Percentiles rank a stretch among this genome's conserved stretches.
Conservation (phyloP, 2,888 invertebrate species). For the Drosophila pseudotakahashii region DNA sequence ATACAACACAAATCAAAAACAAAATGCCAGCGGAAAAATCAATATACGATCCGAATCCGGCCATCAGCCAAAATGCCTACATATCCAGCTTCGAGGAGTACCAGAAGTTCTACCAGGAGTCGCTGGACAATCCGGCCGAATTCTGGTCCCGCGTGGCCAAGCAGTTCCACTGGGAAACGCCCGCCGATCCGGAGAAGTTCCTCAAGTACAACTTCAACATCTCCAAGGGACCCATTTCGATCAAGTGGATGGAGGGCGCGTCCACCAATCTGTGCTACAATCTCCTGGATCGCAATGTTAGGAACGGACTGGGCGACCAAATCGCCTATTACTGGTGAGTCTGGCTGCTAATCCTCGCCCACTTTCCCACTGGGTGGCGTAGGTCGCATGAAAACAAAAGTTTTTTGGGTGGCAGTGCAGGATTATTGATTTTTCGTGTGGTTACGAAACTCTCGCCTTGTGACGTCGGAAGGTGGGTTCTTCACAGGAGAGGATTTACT, state of each 20-base stretch:
- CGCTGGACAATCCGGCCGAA: constrained; percentile 93
- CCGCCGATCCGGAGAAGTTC: constrained; percentile 90
- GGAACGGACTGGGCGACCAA: constrained; percentile 94
- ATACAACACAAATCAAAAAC: constrained; percentile 12
- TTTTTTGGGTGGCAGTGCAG: constrained; percentile 33
- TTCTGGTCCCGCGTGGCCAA: constrained; percentile 98
- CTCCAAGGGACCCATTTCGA: constrained; percentile 93
- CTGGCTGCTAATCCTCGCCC: background rate
- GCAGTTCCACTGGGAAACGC: constrained; percentile 96
- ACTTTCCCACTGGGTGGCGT: constrained; percentile 30
- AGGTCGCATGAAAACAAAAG: constrained; percentile 68
- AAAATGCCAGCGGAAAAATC: constrained; percentile 86
- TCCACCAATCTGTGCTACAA: constrained; percentile 98
- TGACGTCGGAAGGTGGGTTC: constrained; percentile 31
- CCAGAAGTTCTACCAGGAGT: constrained; percentile 92
- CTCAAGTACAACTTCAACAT: constrained; percentile 96
- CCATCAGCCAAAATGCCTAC: constrained; percentile 86
- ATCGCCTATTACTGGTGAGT: constrained; percentile 98
- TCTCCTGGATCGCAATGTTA: constrained; percentile 95
- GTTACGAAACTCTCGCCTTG: constrained; percentile 50
- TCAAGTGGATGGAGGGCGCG: constrained; percentile 98
- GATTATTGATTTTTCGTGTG: constrained; percentile 54
- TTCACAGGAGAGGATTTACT: constrained; percentile 13
- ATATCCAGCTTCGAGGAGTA: constrained; percentile 91
- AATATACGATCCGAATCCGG: constrained; percentile 87